Evolutionary conservation across 2,888 invertebrate genomes (phyloP).

Genomic region (Hoplodrina blanda): DNA sequence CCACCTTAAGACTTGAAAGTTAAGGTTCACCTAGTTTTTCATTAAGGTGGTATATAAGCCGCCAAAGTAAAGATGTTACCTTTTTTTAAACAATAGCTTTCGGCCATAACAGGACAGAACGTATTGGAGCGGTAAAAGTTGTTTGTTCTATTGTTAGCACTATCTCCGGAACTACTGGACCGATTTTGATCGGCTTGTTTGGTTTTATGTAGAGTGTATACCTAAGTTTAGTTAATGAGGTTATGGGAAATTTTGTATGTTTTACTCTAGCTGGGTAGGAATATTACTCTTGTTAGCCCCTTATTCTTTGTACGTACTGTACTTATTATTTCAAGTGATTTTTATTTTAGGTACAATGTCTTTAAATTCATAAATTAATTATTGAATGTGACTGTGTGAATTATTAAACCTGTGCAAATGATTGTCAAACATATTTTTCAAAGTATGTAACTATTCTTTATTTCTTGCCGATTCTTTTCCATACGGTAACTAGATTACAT

Average conservation of each 20-base stretch:
- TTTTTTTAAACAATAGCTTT: conserved; percentile 61
- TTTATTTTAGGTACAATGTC: no score
- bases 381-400: no score
- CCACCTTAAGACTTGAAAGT: background rate
- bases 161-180: conserved; percentile 55
- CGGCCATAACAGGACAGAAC: conserved; percentile 58
- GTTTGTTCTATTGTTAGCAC: conserved; percentile 62
- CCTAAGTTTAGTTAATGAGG: conserved; percentile 30
- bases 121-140: conserved; percentile 65
- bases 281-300: no score
- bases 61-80: conserved; percentile 62
- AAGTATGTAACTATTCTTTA: no score
- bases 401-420: no score
- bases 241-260: conserved; percentile 21
- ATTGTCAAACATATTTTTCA: no score
- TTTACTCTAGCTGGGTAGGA: background rate
- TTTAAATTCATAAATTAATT: no score
- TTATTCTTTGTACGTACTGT: no score
- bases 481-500: no score
- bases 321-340: no score
- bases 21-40: conserved; percentile 5
- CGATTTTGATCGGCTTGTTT: conserved; percentile 43
- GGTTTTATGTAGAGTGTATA: conserved; percentile 23
- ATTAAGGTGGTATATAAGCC: conserved; percentile 32
- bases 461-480: no score